A percentile compares a stretch with the other conserved stretches of the same genome.
Evolutionary conservation across 2,888 invertebrate species (phyloP).

Genomic region (Cheilosia soror): DNA sequence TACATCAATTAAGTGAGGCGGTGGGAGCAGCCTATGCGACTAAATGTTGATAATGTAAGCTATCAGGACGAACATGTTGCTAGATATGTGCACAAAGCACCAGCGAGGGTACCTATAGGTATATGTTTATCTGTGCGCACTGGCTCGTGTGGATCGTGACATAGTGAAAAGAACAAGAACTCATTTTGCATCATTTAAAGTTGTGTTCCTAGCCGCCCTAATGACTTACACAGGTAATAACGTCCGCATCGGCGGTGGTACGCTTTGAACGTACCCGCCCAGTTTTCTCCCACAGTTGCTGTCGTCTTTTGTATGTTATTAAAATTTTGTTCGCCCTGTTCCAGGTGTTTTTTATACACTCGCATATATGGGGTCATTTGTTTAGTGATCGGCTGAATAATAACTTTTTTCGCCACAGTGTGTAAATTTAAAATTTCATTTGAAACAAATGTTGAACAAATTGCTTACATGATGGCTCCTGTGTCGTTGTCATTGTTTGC

Average conservation of each 20-base stretch:
- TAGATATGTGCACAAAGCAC: conserved; percentile 23
- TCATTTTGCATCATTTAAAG: conserved; percentile 68
- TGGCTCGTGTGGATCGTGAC: conserved; percentile 64
- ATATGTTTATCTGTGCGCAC: conserved; percentile 6
- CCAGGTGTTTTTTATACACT: conserved; percentile 47
- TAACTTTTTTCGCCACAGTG: conserved; percentile 55
- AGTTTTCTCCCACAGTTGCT: conserved; percentile 63
- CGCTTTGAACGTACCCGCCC: conserved; percentile 67
- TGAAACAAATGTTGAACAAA: conserved; percentile 71
- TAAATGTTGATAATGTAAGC: conserved; percentile 66
- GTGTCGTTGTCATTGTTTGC: conserved; percentile 58
- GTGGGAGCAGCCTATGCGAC: conserved; percentile 55
- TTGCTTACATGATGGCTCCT: conserved; percentile 73
- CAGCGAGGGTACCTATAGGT: conserved; percentile 10
- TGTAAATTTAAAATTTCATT: conserved; percentile 72
- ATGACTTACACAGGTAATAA: conserved; percentile 71
- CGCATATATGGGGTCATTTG: conserved; percentile 56
- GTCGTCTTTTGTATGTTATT: conserved; percentile 44
- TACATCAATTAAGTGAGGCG: conserved; percentile 61
- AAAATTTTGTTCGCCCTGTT: conserved; percentile 33
- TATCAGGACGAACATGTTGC: conserved; percentile 65
- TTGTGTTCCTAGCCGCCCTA: conserved; percentile 66
- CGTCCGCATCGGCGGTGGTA: conserved; percentile 46
- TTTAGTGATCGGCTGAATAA: conserved; percentile 65
- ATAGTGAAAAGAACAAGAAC: conserved; percentile 38